Conservation (phyloP, 2,113 vertebrate genomes). For the Perccottus glenii region DNA sequence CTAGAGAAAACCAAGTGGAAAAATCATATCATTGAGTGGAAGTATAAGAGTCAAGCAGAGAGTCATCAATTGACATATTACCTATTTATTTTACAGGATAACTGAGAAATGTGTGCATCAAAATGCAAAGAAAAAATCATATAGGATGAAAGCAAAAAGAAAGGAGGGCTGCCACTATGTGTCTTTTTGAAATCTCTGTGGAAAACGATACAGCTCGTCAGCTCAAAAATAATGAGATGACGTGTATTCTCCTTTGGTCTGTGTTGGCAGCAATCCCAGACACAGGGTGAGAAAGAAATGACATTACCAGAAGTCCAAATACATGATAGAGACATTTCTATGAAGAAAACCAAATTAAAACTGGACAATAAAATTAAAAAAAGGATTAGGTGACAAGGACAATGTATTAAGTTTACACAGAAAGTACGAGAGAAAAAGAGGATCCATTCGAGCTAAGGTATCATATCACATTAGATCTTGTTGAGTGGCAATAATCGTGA, state of each 20-base stretch:
- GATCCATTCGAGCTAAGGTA: slow-evolving; percentile 47
- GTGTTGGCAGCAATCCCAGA: slow-evolving; percentile 68
- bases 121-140: slow-evolving; percentile 23
- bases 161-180: slow-evolving; percentile 41
- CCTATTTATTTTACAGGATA: not conserved
- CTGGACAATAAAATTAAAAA: not conserved
- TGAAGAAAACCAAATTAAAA: slow-evolving; percentile 39
- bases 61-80: not conserved
- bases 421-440: slow-evolving; percentile 25
- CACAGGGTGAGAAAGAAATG: slow-evolving; percentile 51
- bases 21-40: slow-evolving; percentile 28
- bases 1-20: slow-evolving; percentile 63
- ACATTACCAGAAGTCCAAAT: slow-evolving; percentile 62
- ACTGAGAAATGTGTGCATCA: slow-evolving; percentile 25
- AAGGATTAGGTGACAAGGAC: slow-evolving; percentile 6
- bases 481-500: slow-evolving; percentile 27
- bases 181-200: slow-evolving; percentile 59
- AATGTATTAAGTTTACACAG: slow-evolving; percentile 30
- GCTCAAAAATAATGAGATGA: slow-evolving; percentile 71
- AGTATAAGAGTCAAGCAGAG: not conserved
- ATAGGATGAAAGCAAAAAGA: slow-evolving; percentile 2
- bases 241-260: slow-evolving; percentile 28
- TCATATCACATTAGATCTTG: slow-evolving; percentile 59
- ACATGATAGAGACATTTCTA: slow-evolving; percentile 41
- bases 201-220: slow-evolving; percentile 65